Conservation (phyloP, 2,113 vertebrate genomes). For the Lampris incognitus region DNA sequence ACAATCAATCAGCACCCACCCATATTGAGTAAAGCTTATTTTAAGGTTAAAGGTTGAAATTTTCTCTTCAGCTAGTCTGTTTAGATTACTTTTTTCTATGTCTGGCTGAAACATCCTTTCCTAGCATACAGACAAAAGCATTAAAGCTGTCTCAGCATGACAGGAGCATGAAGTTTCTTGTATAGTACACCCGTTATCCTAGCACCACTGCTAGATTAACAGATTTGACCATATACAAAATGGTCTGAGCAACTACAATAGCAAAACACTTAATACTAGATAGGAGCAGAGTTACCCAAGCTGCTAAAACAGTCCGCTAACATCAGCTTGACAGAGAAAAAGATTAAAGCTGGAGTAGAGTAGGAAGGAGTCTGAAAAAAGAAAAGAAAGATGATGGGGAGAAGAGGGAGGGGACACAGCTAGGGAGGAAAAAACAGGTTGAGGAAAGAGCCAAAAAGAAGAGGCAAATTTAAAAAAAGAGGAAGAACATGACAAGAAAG, state of each 20-base stretch:
- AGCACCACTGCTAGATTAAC: conserved; percentile 18
- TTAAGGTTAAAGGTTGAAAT: not conserved
- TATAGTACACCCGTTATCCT: conserved; percentile 18
- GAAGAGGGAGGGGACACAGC: not conserved
- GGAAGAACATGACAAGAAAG: not conserved
- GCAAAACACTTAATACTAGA: not conserved
- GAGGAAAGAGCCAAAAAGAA: too few species aligned
- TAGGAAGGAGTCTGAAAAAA: not conserved
- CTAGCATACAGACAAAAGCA: conserved; percentile 4
- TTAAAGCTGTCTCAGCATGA: conserved; percentile 14
- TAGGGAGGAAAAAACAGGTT: not conserved
- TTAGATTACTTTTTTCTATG: not conserved
- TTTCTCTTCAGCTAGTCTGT: not conserved
- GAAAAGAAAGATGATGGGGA: not conserved
- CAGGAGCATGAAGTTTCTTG: conserved; percentile 4
- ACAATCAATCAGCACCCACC: not conserved
- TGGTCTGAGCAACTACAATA: not conserved
- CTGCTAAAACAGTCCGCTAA: conserved; percentile 24
- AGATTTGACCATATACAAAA: not conserved
- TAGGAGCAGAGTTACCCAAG: conserved; percentile 20
- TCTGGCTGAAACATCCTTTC: conserved; percentile 62
- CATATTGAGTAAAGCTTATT: not conserved
- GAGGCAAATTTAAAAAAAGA: too few species aligned
- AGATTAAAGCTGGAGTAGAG: not conserved
- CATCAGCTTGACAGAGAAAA: conserved; percentile 3